phyloP scores from a whole-genome alignment of 1,140 invertebrate species.

The Drosophila bifasciata region DNA sequence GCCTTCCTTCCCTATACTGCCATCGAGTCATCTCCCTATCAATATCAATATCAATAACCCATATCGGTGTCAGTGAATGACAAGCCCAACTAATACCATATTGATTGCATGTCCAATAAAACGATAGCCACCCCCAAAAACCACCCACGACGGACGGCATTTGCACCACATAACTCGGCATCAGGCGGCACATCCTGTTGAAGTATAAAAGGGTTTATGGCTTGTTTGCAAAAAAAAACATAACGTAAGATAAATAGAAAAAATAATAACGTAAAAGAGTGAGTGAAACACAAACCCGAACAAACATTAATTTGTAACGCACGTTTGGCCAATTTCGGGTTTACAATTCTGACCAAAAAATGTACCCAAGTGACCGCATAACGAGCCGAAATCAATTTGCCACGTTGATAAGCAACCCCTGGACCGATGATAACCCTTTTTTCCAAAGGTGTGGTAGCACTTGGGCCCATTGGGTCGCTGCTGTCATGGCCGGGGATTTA shows the following conservation, averaged over 20 bases:
- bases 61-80: slow-evolving; percentile 68
- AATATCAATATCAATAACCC: slow-evolving; percentile 68
- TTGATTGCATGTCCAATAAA: slow-evolving; percentile 71
- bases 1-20: neutral
- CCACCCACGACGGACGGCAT: slow-evolving; percentile 55
- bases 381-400: slow-evolving; percentile 80
- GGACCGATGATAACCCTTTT: slow-evolving; percentile 46
- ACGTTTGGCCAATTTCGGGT: slow-evolving; percentile 77
- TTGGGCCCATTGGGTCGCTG: slow-evolving; percentile 23
- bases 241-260: slow-evolving; percentile 37
- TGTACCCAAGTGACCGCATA: slow-evolving; percentile 80
- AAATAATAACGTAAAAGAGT: slow-evolving; percentile 36
- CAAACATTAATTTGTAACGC: slow-evolving; percentile 82
- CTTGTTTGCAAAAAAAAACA: slow-evolving; percentile 64
- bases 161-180: slow-evolving; percentile 78
- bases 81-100: slow-evolving; percentile 77
- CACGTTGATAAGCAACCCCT: slow-evolving; percentile 78
- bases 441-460: slow-evolving; percentile 4
- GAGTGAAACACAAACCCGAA: slow-evolving; percentile 65
- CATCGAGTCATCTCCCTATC: slow-evolving; percentile 21
- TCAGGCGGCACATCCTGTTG: slow-evolving; percentile 63
- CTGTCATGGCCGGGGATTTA: slow-evolving; percentile 72
- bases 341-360: slow-evolving; percentile 80
- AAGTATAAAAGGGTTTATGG: slow-evolving; percentile 82
- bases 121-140: slow-evolving; percentile 21